Percentiles rank a stretch among this genome's conserved stretches.
Evolutionary conservation across 2,797 vertebrate species (phyloP).

Genomic region (Euphonia xanthogaster): DNA sequence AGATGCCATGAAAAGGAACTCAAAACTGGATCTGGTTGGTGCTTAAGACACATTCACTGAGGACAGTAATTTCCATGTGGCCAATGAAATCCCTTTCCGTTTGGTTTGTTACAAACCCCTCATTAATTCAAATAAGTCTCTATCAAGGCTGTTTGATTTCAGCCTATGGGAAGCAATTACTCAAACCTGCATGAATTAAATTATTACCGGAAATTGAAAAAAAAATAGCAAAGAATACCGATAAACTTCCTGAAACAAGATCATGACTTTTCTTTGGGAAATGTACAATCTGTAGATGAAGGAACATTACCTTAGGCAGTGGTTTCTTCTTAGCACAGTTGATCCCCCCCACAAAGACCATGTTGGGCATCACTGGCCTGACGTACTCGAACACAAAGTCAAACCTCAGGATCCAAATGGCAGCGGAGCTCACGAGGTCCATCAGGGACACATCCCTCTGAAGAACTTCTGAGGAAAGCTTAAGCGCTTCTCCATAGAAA

Average conservation of each 20-base stretch:
- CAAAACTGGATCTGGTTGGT: not conserved
- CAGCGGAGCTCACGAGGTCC: slow-evolving; percentile 47
- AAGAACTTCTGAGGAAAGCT: slow-evolving; percentile 50
- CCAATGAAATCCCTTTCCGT: not conserved
- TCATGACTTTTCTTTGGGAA: not conserved
- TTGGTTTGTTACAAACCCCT: not conserved
- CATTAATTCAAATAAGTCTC: not conserved
- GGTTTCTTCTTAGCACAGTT: slow-evolving; percentile 76
- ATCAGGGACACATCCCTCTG: slow-evolving; percentile 37
- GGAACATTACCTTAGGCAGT: slow-evolving; percentile 70
- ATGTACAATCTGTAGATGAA: not conserved
- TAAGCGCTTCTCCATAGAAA: not conserved
- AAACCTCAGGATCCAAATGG: slow-evolving; percentile 73
- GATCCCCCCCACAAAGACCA: slow-evolving; percentile 82
- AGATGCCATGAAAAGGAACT: not conserved
- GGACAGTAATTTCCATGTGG: not conserved
- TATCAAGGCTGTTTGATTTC: not conserved
- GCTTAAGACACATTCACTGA: not conserved
- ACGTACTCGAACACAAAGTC: slow-evolving; percentile 78
- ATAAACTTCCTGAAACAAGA: accelerated
- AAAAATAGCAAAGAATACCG: accelerated
- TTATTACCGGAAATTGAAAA: not conserved
- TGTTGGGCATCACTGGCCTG: slow-evolving; percentile 83
- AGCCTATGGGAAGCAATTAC: not conserved
- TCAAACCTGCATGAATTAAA: not conserved